Evolutionary conservation across 1,140 invertebrate species (phyloP), one percentile per base, ranked within the genome.

Genomic region (Chelonus insularis): DNA sequence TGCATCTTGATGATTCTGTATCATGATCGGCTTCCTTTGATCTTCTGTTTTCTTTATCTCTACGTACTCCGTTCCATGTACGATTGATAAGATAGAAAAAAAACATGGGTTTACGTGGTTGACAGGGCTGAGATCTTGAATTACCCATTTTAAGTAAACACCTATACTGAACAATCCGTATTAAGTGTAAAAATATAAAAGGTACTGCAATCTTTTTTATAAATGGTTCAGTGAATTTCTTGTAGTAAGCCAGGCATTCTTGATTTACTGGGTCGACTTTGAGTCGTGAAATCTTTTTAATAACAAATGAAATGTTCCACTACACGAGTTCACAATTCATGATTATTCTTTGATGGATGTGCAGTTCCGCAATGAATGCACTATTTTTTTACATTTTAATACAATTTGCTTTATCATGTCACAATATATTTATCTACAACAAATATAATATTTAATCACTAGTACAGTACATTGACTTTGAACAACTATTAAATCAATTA

Each of bases 31-130:
- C 68, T 61, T 72, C 65, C 6, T 69, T 68, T 63, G 68, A 62
- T 66, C 34, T 4, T 69, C 60, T 29, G 70, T 74, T 58, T 45
- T 39, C 16, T 11, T 12, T 9, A 14, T 55, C 11, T n/a, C 11
- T 50, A 9, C 12, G 29, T 4, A 54, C 57, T 2, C 87, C 81
- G 67, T 85, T 86, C 87, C 87, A 89, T n/a, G 87, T 89, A 65
- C 86, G 85, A 62, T 88, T 85, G 65, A 89, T 87, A 56, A 89
- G 81, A 69, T 88, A 86, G 63, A 89, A 77, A 54, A 88, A 79
- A 70, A 87, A 88, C n/a, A 87, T 77, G 2, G 87, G 79, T 56
- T 86, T 78, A 41, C 68, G 64, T 23, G 67, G 70, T 45, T 66
- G 70, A 47, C 66, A 69, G 9, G 70, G 50, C 18, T 78, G 75